A percentile compares a stretch with the other conserved stretches of the same genome.
These are phyloP conservation scores for Tamias sibiricus DNA, from an alignment of 2,113 vertebrate genomes.

Conservation along the genomic window DNA sequence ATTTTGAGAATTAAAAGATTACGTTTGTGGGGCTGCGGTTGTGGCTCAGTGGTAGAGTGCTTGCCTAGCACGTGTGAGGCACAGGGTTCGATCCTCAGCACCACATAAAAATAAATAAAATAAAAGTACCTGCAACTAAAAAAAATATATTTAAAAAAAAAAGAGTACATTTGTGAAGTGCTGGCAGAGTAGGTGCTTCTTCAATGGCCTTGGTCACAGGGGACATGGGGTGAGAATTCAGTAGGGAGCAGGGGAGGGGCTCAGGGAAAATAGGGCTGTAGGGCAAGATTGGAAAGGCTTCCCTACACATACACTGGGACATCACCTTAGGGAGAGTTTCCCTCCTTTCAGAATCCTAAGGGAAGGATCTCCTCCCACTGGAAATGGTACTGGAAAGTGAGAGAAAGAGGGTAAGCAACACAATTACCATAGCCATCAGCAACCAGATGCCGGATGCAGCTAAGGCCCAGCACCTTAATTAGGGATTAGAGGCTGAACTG, in stretches of 20 bases:
- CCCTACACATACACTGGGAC: background rate
- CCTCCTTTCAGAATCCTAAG: background rate
- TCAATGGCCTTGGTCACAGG: background rate
- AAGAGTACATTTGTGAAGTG: background rate
- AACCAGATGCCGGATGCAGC: conserved; percentile 74
- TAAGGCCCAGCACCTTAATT: conserved; percentile 72
- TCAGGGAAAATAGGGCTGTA: background rate
- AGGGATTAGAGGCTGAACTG: conserved; percentile 73
- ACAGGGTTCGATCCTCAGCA: too few species aligned
- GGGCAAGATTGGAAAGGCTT: background rate
- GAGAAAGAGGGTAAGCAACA: background rate
- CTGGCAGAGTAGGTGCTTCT: background rate
- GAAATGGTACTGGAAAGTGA: conserved; percentile 3
- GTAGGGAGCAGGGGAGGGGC: background rate
- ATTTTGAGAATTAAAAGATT: background rate
- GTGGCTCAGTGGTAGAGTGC: too few species aligned
- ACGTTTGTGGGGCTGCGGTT: too few species aligned
- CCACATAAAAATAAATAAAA: too few species aligned
- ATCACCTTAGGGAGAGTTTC: background rate
- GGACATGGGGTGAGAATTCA: fast-evolving
- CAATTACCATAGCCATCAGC: background rate
- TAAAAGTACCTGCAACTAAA: too few species aligned
- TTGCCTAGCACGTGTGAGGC: too few species aligned
- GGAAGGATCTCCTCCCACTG: background rate
- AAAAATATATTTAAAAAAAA: background rate